Conservation (phyloP, 1,140 invertebrate genomes). For the Calephelis virginiensis region DNA sequence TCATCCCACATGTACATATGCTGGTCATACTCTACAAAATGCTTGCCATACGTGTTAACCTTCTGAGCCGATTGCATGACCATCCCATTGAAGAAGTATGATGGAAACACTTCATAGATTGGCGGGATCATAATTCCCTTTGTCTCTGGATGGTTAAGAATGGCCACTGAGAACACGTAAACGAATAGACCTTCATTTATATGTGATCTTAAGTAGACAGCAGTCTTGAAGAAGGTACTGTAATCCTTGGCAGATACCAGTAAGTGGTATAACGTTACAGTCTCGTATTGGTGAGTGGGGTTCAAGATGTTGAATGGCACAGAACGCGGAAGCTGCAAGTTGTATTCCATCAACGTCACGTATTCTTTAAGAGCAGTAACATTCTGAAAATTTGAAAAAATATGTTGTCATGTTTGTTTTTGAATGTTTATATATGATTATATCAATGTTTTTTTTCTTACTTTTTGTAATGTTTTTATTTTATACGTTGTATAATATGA, state of each 20-base stretch:
- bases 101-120: slow-evolving; percentile 82
- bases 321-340: slow-evolving; percentile 73
- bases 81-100: slow-evolving; percentile 80
- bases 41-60: slow-evolving; percentile 67
- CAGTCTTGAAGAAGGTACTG: slow-evolving; percentile 79
- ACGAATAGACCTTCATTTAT: slow-evolving; percentile 82
- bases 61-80: slow-evolving; percentile 79
- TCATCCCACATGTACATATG: slow-evolving; percentile 54
- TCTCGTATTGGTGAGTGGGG: slow-evolving; percentile 78
- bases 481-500: too few relatives aligned
- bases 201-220: slow-evolving; percentile 79
- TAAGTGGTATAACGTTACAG: slow-evolving; percentile 81
- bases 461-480: too few relatives aligned
- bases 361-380: slow-evolving; percentile 79
- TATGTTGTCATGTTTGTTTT: too few relatives aligned
- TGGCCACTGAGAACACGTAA: slow-evolving; percentile 78
- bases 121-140: slow-evolving; percentile 81
- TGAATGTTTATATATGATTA: too few relatives aligned
- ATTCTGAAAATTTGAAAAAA: slow-evolving; percentile 64
- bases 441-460: too few relatives aligned
- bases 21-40: slow-evolving; percentile 48
- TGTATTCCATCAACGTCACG: slow-evolving; percentile 73
- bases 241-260: slow-evolving; percentile 83
- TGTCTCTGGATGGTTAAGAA: slow-evolving; percentile 80
- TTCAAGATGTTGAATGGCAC: slow-evolving; percentile 81